Evolutionary conservation across 2,888 invertebrate species (phyloP).

Genomic region (Scaptomyza reducta): DNA sequence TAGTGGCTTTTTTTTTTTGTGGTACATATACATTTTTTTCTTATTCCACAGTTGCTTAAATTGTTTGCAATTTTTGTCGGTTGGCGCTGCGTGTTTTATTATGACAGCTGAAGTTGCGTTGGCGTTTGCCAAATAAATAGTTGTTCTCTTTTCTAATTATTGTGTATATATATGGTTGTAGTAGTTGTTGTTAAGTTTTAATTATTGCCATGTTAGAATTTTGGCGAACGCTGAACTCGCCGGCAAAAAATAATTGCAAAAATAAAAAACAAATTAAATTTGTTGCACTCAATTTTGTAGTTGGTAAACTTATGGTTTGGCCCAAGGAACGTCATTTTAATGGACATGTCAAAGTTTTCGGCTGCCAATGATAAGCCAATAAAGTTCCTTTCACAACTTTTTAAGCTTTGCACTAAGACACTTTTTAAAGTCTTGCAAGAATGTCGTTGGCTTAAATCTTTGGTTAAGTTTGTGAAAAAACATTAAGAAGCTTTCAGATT

Average conservation of each 20-base stretch:
- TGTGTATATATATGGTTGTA: background rate
- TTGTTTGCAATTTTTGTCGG: slow-evolving; percentile 73
- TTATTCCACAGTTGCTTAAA: slow-evolving; percentile 60
- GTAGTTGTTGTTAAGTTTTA: slow-evolving; percentile 47
- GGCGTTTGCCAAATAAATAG: slow-evolving; percentile 62
- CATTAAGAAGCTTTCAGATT: background rate
- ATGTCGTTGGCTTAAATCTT: background rate
- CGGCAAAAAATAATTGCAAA: slow-evolving; percentile 60
- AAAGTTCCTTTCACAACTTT: slow-evolving; percentile 21
- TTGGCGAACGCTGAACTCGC: slow-evolving; percentile 20
- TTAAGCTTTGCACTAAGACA: slow-evolving; percentile 3
- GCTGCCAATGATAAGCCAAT: slow-evolving; percentile 26
- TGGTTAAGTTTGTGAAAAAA: background rate
- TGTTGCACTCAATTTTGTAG: slow-evolving; percentile 51
- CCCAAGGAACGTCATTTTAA: slow-evolving; percentile 21
- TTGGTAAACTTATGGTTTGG: slow-evolving; percentile 26
- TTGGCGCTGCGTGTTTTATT: slow-evolving; percentile 72
- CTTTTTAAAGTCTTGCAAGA: background rate
- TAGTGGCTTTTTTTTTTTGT: slow-evolving; percentile 50
- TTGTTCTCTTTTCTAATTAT: slow-evolving; percentile 30
- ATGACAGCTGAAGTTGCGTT: slow-evolving; percentile 64
- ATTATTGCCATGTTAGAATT: slow-evolving; percentile 62
- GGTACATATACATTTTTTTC: slow-evolving; percentile 2
- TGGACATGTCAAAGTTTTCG: slow-evolving; percentile 22
- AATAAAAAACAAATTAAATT: slow-evolving; percentile 24